Base-by-base conservation (phyloP, 2,797 vertebrate species). In the Acestrorhynchus altus region DNA sequence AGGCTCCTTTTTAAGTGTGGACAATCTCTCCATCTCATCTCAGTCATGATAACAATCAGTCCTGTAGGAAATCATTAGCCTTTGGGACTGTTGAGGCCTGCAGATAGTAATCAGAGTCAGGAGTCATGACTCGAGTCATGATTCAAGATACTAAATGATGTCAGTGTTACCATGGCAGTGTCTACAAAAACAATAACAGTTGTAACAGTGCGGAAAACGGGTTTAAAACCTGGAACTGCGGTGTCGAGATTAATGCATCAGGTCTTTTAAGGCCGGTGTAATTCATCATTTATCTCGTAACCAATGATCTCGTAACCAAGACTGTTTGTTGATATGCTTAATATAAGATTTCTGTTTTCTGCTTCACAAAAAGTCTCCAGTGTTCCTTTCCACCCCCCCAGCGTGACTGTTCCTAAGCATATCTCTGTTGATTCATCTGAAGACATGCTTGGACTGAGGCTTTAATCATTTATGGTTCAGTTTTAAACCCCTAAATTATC, bases 21-120 rank as follows among this genome's bases (percentile, higher is more conserved):
- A 71, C 35, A 54, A 54, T 82, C 35, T 79, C 65, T 47, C 31
- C 51, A 54, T 82, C 35, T 79, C 59, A n/a, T n/a, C n/a, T n/a
- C 60, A 66, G 57, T 40, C 59, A 76, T 66, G 63, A 79, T 70
- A 81, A 76, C 69, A 44, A 76, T 81, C 40, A 81, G 67, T 54
- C 68, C 61, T 67, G 44, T 28, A 63, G 79, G 68, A 81, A 76
- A 72, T 76, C 51, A 80, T 71, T 76, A 65, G 60, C 52, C 65
- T 72, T n/a, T 35, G 24, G 26, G 66, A 60, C 68, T 52, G 66
- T 60, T 44, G 74, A 72, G 74, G 52, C 71, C 31, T 81, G 52
- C 61, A 66, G 67, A 76, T 76, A 66, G 52, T 57, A 67, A 60
- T 76, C 73, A 76, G 42, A 44, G 60, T 56, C 70, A 76, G 76